phyloP scores from a whole-genome alignment of 2,113 vertebrate species.

The Neotragus moschatus region DNA sequence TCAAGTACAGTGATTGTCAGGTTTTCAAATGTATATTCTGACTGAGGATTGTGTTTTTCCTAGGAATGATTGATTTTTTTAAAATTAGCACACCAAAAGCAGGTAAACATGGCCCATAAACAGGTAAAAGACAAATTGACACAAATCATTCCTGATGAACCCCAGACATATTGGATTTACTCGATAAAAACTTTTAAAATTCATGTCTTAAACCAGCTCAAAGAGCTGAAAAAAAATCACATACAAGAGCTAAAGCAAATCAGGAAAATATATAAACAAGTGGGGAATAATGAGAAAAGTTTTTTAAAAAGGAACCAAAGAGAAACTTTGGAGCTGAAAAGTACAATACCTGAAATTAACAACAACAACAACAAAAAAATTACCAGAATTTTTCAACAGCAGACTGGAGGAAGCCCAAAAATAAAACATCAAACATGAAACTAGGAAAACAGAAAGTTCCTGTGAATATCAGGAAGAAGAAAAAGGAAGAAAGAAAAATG shows the following conservation, averaged over 20 bases:
- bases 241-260: neutral
- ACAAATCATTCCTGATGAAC: neutral
- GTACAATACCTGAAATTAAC: neutral
- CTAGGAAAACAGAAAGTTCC: neutral
- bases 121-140: neutral
- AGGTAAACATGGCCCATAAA: neutral
- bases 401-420: neutral
- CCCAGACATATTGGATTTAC: neutral
- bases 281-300: neutral
- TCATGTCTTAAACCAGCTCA: neutral
- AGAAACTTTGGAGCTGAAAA: neutral
- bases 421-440: neutral
- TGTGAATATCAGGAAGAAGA: neutral
- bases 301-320: neutral
- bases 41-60: constrained; percentile 24
- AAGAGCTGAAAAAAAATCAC: neutral
- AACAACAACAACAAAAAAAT: neutral
- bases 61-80: neutral
- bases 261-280: neutral
- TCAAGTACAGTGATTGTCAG: neutral
- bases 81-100: neutral
- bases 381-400: neutral
- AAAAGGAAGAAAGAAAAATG: neutral
- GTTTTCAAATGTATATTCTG: neutral
- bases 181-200: neutral